phyloP scores from a whole-genome alignment of 2,113 vertebrate species.

The Rhynchomys soricoides region DNA sequence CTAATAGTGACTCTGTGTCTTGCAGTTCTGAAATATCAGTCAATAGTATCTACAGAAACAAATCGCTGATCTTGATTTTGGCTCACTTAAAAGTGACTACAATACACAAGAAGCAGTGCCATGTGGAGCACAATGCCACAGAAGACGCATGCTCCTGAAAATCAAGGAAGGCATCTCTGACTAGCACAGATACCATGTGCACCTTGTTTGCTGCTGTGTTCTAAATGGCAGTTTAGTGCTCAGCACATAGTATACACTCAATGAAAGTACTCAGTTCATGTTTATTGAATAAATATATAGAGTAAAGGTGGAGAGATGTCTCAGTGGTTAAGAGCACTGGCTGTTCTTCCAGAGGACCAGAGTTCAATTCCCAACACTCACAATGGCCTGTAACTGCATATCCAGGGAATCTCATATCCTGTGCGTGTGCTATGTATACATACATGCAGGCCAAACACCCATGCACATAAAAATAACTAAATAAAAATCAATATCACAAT shows the following conservation, averaged over 20 bases:
- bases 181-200: background rate
- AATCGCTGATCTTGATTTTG: background rate
- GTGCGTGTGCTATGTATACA: background rate
- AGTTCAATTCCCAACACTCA: background rate
- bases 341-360: background rate
- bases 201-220: background rate
- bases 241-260: background rate
- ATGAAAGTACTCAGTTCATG: background rate
- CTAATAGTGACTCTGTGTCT: background rate
- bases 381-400: background rate
- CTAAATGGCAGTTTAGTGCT: background rate
- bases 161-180: background rate
- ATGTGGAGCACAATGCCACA: background rate
- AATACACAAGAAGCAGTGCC: background rate
- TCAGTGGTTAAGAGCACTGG: background rate
- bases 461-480: background rate
- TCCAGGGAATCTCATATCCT: background rate
- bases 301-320: background rate
- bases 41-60: conserved; percentile 18
- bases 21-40: background rate
- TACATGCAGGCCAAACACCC: background rate
- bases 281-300: background rate
- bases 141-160: background rate
- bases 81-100: conserved; percentile 1
- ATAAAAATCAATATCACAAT: background rate